Conservation (phyloP, 92 coral and sea anemone genomes). For the Pocillopora meandrina region DNA sequence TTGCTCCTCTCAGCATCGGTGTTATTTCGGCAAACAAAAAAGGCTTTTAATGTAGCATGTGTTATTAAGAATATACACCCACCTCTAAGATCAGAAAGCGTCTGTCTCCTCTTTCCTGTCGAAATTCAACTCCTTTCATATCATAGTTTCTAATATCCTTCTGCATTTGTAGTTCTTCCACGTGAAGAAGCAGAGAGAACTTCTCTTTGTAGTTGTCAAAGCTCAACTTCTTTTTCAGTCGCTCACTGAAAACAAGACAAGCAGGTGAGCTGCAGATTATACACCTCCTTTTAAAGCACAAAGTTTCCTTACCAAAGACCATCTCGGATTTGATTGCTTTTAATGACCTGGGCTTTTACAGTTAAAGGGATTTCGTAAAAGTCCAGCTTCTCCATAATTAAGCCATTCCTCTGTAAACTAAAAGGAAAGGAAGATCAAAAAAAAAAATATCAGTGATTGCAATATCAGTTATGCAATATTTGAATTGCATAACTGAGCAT, state of each 20-base stretch:
- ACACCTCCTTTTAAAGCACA: neutral
- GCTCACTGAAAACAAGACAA: conserved; percentile 26
- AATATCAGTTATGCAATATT: neutral
- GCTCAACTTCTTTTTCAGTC: conserved; percentile 44
- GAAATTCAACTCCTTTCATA: conserved; percentile 61
- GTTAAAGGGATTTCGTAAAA: conserved; percentile 47
- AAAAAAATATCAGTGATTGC: neutral
- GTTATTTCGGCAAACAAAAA: neutral
- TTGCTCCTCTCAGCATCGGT: too few relatives aligned
- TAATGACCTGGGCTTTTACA: conserved; percentile 41
- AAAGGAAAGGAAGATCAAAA: neutral
- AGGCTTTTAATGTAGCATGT: neutral
- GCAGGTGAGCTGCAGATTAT: neutral
- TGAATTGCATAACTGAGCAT: too few relatives aligned
- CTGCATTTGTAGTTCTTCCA: conserved; percentile 78
- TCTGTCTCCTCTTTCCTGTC: conserved; percentile 32
- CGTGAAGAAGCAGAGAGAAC: conserved; percentile 49
- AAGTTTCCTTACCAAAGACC: conserved; percentile 30
- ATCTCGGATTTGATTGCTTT: conserved; percentile 20
- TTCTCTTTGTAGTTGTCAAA: conserved; percentile 61
- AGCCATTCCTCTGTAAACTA: conserved; percentile 53
- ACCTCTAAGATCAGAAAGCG: conserved; percentile 47
- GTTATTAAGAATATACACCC: neutral
- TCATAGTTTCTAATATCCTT: conserved; percentile 75
- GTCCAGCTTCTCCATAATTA: conserved; percentile 41